Evolutionary conservation across 1,140 invertebrate species (phyloP).

Genomic region (Ptiloglossa arizonensis): DNA sequence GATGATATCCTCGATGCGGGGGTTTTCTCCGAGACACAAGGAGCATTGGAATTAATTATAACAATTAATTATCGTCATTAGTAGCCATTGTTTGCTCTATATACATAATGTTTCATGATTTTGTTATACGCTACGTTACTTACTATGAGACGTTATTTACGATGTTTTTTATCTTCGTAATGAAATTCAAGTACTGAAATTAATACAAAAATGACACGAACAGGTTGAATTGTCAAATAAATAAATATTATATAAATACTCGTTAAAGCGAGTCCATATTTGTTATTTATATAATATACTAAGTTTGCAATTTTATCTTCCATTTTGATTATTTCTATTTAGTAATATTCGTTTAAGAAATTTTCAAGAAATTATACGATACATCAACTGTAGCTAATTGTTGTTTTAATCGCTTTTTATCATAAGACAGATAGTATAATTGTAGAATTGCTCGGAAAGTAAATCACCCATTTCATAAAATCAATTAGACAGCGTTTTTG

Average conservation of each 20-base stretch:
- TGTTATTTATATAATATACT: constrained; percentile 1
- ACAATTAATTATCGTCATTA: constrained; percentile 66
- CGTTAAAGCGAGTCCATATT: background rate
- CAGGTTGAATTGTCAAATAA: background rate
- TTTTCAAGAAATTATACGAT: too few species aligned
- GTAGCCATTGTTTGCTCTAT: constrained; percentile 66
- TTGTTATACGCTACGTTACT: constrained; percentile 30
- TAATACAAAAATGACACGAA: background rate
- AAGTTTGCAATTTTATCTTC: background rate
- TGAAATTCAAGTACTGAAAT: background rate
- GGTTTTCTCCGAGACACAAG: constrained; percentile 60
- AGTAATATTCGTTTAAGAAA: too few species aligned
- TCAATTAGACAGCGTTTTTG: too few species aligned
- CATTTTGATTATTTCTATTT: too few species aligned
- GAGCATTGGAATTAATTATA: constrained; percentile 57
- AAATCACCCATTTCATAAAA: too few species aligned
- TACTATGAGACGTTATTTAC: background rate
- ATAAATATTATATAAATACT: constrained; percentile 14
- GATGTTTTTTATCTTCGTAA: background rate
- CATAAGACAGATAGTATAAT: too few species aligned
- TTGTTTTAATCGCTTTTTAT: too few species aligned
- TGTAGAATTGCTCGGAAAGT: too few species aligned
- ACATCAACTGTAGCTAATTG: too few species aligned
- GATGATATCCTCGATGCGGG: constrained; percentile 62
- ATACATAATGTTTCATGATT: constrained; percentile 46